These are phyloP conservation scores for Garra rufa DNA, from an alignment of 2,113 vertebrate genomes.

Conservation along the genomic window DNA sequence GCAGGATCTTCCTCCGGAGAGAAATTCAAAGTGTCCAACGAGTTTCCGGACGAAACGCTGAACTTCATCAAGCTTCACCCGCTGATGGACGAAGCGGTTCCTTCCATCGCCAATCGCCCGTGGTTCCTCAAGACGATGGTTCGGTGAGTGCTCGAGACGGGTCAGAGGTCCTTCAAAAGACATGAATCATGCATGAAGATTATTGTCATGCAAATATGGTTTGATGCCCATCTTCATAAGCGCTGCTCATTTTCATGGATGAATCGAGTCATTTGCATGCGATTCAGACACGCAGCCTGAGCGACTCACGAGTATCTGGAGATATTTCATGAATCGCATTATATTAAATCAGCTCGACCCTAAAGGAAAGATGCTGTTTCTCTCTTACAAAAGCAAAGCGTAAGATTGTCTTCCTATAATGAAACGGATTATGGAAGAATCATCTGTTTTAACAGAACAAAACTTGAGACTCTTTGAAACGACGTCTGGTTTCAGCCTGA, in stretches of 20 bases:
- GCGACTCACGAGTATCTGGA: neutral
- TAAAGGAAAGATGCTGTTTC: neutral
- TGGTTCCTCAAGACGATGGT: conserved; percentile 99
- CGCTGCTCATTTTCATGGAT: neutral
- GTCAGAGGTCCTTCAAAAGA: neutral
- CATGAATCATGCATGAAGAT: neutral
- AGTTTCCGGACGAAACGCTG: conserved; percentile 96
- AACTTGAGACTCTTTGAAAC: neutral
- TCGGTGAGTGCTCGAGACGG: conserved; percentile 78
- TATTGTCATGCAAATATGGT: neutral
- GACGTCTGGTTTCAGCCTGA: neutral
- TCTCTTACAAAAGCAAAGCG: neutral
- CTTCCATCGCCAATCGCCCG: conserved; percentile 90
- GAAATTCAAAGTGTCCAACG: conserved; percentile 90
- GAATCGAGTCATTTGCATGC: conserved; percentile 32
- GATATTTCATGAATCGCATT: neutral
- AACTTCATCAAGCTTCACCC: conserved; percentile 99
- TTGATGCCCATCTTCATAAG: neutral
- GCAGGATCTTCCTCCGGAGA: conserved; percentile 86
- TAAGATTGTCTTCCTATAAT: neutral
- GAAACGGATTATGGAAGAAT: neutral
- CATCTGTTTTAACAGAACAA: neutral
- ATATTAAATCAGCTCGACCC: neutral
- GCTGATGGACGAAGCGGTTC: conserved; percentile 96
- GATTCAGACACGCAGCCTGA: neutral